Base-by-base conservation (phyloP, 2,113 vertebrate species). In the Phrynosoma blainvillii region DNA sequence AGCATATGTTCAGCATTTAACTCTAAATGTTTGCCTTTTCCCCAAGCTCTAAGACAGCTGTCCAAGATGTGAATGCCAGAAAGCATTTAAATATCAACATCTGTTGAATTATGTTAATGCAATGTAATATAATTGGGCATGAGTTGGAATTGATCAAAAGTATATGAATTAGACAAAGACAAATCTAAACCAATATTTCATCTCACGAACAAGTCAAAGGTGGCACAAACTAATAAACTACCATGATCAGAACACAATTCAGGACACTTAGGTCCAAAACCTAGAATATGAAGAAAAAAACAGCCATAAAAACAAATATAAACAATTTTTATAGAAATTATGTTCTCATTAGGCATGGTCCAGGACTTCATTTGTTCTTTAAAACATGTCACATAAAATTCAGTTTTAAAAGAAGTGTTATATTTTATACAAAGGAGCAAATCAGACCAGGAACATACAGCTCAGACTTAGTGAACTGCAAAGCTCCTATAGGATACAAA, bases 21-120 rank as follows among this genome's bases (percentile, higher is more conserved):
- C 96, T 97, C 96, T 97, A 97, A 97, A 97, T 97, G 96, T 97
- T 97, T 97, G 96, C 95, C 96, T 97, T 97, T 96, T 97, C 97
- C 97, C 97, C 89, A 96, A 97, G 97, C 97, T 97, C 96, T 86
- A 93, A 97, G 97, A 97, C 97, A 97, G 97, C 97, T 97, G 97
- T 97, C 97, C 96, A 97, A 97, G 95, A 96, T 93, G 87, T 94
- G 95, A 97, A 97, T 97, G 97, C 97, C 97, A 97, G 96, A 97
- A 97, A 97, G 97, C 96, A 97, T 97, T 97, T 97, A 97, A 97
- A 97, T 97, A 97, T 97, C 97, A 97, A 97, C 97, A 97, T 97
- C 97, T 97, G 97, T 94, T 97, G 97, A 97, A 97, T 97, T 97
- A 97, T 97, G 97, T 97, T 97, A 97, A 97, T 97, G 96, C 95